phyloP scores from a whole-genome alignment of 1,140 invertebrate species.

The Penaeus indicus region DNA sequence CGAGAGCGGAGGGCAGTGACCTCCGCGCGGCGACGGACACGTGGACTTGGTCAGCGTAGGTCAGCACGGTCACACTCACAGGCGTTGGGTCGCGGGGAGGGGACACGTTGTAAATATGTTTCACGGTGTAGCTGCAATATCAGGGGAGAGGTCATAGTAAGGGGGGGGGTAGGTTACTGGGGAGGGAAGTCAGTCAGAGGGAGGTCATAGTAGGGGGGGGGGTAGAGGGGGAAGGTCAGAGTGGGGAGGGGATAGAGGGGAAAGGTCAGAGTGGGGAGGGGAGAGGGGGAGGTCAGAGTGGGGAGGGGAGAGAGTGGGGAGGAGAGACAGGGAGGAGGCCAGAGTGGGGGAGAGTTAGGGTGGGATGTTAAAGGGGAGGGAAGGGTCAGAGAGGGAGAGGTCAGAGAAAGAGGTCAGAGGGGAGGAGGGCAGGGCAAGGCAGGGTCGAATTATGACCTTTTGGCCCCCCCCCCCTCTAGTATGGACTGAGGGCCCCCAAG shows the following conservation, averaged over 20 bases:
- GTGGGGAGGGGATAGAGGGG: not conserved
- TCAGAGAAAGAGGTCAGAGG: too few relatives aligned
- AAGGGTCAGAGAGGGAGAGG: not conserved
- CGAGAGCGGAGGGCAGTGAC: slow-evolving; percentile 67
- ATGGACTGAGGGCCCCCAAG: too few relatives aligned
- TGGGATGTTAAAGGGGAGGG: not conserved
- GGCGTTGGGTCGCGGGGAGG: slow-evolving; percentile 72
- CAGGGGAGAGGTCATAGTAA: slow-evolving; percentile 38
- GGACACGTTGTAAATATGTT: slow-evolving; percentile 73
- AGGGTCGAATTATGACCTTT: too few relatives aligned
- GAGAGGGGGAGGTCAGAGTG: not conserved
- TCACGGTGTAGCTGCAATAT: slow-evolving; percentile 70
- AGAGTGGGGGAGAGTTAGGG: not conserved
- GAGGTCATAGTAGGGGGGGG: not conserved
- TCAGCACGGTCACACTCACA: slow-evolving; percentile 73
- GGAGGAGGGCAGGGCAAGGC: too few relatives aligned
- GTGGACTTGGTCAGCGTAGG: slow-evolving; percentile 74
- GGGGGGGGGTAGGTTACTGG: not conserved
- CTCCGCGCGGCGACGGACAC: slow-evolving; percentile 73
- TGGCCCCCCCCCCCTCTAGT: too few relatives aligned
- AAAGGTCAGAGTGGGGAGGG: not conserved
- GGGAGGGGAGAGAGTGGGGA: not conserved
- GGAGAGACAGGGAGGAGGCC: not conserved
- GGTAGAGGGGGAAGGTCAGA: not conserved
- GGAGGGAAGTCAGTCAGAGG: not conserved